phyloP scores from a whole-genome alignment of 2,113 vertebrate genomes.

The Amazona vittata region DNA sequence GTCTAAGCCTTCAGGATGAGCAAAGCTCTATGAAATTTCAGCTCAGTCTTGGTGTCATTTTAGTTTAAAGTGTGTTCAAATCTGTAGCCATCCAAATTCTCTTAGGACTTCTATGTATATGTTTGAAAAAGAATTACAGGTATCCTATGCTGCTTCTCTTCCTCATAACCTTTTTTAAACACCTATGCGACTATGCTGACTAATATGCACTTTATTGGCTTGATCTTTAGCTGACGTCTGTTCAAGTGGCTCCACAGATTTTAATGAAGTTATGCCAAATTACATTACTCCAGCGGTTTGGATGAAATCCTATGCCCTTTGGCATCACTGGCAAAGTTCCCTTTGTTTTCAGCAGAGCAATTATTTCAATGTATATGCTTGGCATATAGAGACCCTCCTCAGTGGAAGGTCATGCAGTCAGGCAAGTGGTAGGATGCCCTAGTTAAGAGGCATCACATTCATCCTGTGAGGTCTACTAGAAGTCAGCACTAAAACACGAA shows the following conservation, averaged over 20 bases:
- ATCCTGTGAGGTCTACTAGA: background rate
- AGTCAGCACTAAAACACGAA: background rate
- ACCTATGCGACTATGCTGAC: background rate
- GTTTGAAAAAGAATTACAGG: constrained; percentile 18
- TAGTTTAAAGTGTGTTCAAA: background rate
- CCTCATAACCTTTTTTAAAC: constrained; percentile 31
- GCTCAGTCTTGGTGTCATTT: background rate
- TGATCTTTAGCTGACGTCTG: background rate
- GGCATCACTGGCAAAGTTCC: constrained; percentile 20
- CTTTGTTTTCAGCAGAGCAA: background rate
- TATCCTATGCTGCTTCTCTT: background rate
- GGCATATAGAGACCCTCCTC: background rate
- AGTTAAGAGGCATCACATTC: background rate
- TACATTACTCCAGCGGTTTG: constrained; percentile 17
- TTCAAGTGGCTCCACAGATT: constrained; percentile 25
- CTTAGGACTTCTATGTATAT: background rate
- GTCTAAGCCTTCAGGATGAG: background rate
- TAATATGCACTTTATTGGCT: constrained; percentile 15
- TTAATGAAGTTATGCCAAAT: constrained; percentile 46
- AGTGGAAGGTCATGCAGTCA: background rate
- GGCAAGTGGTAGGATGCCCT: background rate
- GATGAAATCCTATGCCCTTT: constrained; percentile 37
- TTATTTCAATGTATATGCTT: background rate
- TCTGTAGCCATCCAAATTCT: background rate
- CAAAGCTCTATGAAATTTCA: background rate